Conservation (phyloP, 2,888 invertebrate species). For the Sphecodes monilicornis region DNA sequence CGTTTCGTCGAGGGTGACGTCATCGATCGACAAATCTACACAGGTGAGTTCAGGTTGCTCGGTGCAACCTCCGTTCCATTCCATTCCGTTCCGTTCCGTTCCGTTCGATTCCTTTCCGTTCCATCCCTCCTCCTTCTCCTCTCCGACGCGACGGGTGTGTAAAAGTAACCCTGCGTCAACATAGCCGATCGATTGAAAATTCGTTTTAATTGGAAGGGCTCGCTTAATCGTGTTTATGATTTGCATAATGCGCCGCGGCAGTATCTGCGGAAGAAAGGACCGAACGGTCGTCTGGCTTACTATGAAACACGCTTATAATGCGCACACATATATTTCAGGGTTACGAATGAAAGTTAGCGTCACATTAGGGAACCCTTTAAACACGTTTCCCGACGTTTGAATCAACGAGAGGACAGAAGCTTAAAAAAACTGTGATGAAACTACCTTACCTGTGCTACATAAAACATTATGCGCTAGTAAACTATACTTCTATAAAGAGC, state of each 20-base stretch:
- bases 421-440: not conserved
- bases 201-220: not conserved
- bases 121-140: not conserved
- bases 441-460: not conserved
- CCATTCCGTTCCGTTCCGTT: not conserved
- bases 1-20: constrained; percentile 72
- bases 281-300: not conserved
- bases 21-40: constrained; percentile 74
- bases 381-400: not conserved
- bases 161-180: constrained; percentile 27
- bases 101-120: constrained; percentile 10
- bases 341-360: not conserved
- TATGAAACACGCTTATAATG: not conserved
- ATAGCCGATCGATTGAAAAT: constrained; percentile 3
- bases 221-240: constrained; percentile 23
- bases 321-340: not conserved
- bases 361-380: not conserved
- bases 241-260: constrained; percentile 9
- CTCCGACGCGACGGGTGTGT: not conserved
- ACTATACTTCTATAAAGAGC: not conserved
- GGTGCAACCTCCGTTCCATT: constrained; percentile 24
- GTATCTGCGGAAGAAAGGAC: not conserved
- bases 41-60: constrained; percentile 66
- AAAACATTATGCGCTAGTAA: not conserved
- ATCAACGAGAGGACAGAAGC: not conserved